phyloP scores from a whole-genome alignment of 2,797 vertebrate species.

The Alfaro cultratus region DNA sequence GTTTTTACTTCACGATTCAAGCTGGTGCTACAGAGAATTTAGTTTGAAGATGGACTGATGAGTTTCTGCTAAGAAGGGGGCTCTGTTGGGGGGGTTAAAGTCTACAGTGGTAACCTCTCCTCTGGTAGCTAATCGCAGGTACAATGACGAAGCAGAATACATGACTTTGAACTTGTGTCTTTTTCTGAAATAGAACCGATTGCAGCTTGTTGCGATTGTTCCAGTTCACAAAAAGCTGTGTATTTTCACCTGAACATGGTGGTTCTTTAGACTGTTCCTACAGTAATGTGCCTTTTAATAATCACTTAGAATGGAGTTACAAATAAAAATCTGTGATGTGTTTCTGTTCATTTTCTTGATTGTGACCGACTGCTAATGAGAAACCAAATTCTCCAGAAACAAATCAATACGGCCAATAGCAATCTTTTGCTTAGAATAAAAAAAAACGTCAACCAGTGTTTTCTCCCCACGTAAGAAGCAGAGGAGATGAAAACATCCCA shows the following conservation, averaged over 20 bases:
- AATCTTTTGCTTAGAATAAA: not conserved
- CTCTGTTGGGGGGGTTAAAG: not conserved
- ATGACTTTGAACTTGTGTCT: not conserved
- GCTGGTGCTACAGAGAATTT: not conserved
- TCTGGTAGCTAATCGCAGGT: not conserved
- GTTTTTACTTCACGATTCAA: not conserved
- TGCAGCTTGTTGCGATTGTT: not conserved
- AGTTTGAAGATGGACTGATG: not conserved
- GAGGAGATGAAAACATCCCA: not conserved
- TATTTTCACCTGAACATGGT: not conserved
- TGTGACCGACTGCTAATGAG: not conserved
- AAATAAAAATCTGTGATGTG: not conserved
- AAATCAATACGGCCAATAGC: not conserved
- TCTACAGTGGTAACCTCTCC: not conserved
- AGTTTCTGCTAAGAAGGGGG: not conserved
- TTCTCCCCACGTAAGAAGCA: not conserved
- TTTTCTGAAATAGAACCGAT: not conserved
- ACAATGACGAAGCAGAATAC: not conserved
- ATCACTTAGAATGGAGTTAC: not conserved
- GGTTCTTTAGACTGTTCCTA: not conserved
- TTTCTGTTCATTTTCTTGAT: not conserved
- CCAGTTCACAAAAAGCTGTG: not conserved
- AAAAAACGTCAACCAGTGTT: not conserved
- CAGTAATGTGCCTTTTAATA: not conserved
- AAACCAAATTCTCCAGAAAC: not conserved